Conservation (phyloP, 2,888 invertebrate genomes). For the Papilio gigon region DNA sequence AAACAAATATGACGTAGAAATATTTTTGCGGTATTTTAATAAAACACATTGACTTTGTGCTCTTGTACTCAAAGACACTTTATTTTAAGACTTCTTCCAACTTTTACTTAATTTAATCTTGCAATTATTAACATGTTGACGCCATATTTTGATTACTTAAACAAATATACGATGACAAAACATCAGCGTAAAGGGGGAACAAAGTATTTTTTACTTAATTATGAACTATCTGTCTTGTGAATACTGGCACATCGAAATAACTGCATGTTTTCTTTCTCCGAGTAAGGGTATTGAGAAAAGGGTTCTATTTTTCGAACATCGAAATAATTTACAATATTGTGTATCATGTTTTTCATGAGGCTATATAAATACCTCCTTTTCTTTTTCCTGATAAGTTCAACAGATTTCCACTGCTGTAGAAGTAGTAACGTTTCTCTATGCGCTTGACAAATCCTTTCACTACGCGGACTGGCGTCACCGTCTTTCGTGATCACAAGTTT, state of each 20-base stretch:
- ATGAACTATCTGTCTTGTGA: constrained; percentile 49
- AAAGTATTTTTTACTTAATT: no score
- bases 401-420: constrained; percentile 53
- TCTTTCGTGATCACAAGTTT: constrained; percentile 48
- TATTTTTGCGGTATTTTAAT: background rate
- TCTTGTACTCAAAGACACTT: background rate
- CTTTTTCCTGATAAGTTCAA: constrained; percentile 38
- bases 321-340: constrained; percentile 50
- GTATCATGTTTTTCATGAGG: constrained; percentile 50
- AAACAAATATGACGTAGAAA: background rate
- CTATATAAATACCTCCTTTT: constrained; percentile 37
- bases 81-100: background rate
- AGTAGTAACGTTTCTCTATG: constrained; percentile 55
- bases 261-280: constrained; percentile 49
- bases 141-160: no score
- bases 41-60: background rate
- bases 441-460: constrained; percentile 53
- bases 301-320: constrained; percentile 62
- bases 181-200: no score
- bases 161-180: no score
- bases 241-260: constrained; percentile 50
- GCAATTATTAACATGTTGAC: background rate
- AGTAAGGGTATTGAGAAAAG: constrained; percentile 51
- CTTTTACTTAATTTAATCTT: background rate
- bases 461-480: constrained; percentile 50